Percentiles rank a stretch among this genome's conserved stretches.
Conservation (phyloP, 2,888 invertebrate species). For the Camptogramma bilineatum region DNA sequence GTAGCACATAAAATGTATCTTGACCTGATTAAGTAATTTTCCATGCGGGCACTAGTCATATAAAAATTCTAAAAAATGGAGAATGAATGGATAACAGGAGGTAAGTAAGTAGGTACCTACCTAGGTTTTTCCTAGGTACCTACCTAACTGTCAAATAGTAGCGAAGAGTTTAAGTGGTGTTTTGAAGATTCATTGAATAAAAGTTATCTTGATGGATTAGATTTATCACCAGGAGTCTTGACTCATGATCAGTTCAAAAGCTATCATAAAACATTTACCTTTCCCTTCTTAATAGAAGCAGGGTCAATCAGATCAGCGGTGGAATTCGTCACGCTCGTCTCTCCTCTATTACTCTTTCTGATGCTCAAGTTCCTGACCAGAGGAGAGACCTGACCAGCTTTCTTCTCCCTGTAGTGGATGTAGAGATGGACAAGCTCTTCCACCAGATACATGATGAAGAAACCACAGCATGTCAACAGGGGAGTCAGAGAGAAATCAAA, state of each 20-base stretch:
- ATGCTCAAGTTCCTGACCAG: conserved; percentile 78
- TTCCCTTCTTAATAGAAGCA: conserved; percentile 54
- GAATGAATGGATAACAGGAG: too few relatives aligned
- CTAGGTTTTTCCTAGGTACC: too few relatives aligned
- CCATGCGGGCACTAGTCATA: too few relatives aligned
- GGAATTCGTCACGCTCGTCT: conserved; percentile 68
- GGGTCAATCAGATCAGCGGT: conserved; percentile 76
- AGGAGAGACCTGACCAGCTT: conserved; percentile 59
- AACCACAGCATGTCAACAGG: conserved; percentile 90
- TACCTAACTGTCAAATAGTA: too few relatives aligned
- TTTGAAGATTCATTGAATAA: too few relatives aligned
- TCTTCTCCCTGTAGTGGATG: conserved; percentile 83
- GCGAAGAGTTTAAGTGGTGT: too few relatives aligned
- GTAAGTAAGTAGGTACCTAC: neutral
- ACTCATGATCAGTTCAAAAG: too few relatives aligned
- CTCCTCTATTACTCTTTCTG: conserved; percentile 62
- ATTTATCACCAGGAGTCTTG: too few relatives aligned
- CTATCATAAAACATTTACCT: conserved; percentile 45
- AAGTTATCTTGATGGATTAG: too few relatives aligned
- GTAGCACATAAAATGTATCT: too few relatives aligned
- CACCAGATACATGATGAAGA: conserved; percentile 91
- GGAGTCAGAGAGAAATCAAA: conserved; percentile 88
- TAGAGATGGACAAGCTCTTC: conserved; percentile 91
- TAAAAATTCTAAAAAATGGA: too few relatives aligned
- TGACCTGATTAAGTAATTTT: too few relatives aligned